Evolutionary conservation across 2,888 invertebrate species (phyloP).

Genomic region (Cremastobaeus sp.): DNA sequence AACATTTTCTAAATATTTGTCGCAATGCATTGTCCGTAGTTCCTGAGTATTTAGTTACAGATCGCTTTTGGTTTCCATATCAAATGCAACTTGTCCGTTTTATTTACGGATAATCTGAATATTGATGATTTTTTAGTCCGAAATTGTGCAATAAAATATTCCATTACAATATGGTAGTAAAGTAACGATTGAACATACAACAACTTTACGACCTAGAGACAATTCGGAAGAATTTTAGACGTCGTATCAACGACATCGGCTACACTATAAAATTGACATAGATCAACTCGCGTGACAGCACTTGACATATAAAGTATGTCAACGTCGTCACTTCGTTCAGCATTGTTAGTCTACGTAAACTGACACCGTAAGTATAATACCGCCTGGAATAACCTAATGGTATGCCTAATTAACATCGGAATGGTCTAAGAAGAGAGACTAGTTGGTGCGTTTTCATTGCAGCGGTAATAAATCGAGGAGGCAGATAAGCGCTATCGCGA

Average conservation of each 20-base stretch:
- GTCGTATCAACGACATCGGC: conserved; percentile 11
- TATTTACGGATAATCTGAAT: too few species aligned
- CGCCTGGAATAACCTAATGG: conserved; percentile 62
- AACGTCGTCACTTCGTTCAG: conserved; percentile 74
- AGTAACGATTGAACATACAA: conserved; percentile 13
- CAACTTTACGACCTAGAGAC: conserved; percentile 16
- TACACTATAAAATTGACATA: conserved; percentile 41
- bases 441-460: conserved; percentile 72
- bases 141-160: conserved; percentile 10
- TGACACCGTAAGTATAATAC: conserved; percentile 69
- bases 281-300: conserved; percentile 64
- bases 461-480: conserved; percentile 73
- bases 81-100: too few species aligned
- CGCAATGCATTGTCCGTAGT: too few species aligned
- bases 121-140: too few species aligned
- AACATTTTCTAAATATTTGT: too few species aligned
- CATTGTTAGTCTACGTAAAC: conserved; percentile 66
- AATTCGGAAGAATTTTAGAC: conserved; percentile 21
- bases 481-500: conserved; percentile 74
- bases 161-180: not conserved
- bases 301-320: conserved; percentile 70
- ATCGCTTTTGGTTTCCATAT: too few species aligned
- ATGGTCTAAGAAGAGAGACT: conserved; percentile 70
- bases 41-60: too few species aligned
- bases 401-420: conserved; percentile 75